A percentile compares a stretch with the other conserved stretches of the same genome.
Evolutionary conservation across 1,140 invertebrate species (phyloP).

Genomic region (Chymomyza costata): DNA sequence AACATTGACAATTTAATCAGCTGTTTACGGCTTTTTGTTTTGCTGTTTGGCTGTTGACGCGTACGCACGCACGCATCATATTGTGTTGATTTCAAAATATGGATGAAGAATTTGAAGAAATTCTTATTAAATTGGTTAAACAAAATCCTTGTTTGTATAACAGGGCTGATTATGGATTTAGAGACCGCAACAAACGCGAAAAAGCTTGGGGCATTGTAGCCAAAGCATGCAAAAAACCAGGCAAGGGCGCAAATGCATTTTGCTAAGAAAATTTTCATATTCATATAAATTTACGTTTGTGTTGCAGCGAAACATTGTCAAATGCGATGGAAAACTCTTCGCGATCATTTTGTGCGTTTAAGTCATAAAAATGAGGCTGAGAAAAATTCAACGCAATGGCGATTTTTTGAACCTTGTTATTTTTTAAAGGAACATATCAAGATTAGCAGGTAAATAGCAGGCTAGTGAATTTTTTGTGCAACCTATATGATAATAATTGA

Average conservation of each 20-base stretch:
- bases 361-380: conserved; percentile 7
- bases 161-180: conserved; percentile 5
- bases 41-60: not conserved
- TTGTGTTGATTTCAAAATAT: not conserved
- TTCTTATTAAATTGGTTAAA: conserved; percentile 21
- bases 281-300: not conserved
- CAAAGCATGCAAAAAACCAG: conserved; percentile 2
- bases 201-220: conserved; percentile 15
- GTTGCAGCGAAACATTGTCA: conserved; percentile 14
- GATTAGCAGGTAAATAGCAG: not conserved
- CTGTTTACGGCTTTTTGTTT: too few species aligned
- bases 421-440: conserved; percentile 26
- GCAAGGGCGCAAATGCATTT: conserved; percentile 1
- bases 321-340: conserved; percentile 17
- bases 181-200: not conserved
- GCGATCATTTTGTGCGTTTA: conserved; percentile 28
- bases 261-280: not conserved
- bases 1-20: too few species aligned
- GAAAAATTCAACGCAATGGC: not conserved
- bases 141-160: conserved; percentile 15
- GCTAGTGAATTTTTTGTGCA: not conserved
- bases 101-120: conserved; percentile 6
- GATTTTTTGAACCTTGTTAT: not conserved
- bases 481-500: too few species aligned
- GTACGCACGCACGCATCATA: conserved; percentile 10